These are phyloP conservation scores for Bruchidius siliquastri DNA, from an alignment of 2,888 invertebrate genomes.

Conservation along the genomic window DNA sequence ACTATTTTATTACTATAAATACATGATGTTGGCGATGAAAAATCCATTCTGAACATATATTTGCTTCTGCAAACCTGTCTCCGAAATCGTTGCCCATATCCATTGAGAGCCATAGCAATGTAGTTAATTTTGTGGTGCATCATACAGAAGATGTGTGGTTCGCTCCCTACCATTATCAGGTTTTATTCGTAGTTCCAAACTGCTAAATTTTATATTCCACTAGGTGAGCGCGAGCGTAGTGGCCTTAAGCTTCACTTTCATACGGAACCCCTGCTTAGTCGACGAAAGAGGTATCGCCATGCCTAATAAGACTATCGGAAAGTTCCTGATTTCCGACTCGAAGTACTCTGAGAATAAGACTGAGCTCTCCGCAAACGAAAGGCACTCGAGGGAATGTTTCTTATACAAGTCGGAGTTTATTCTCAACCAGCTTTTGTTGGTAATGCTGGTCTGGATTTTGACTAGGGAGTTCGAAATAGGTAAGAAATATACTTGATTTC, in stretches of 20 bases:
- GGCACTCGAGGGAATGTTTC: slow-evolving; percentile 17
- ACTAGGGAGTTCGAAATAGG: slow-evolving; percentile 93
- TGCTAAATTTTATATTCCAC: no score
- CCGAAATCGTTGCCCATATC: no score
- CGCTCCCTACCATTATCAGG: no score
- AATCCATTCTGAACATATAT: no score
- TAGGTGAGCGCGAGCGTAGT: not conserved
- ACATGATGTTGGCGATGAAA: no score
- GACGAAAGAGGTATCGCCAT: not conserved
- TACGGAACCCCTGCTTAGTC: not conserved
- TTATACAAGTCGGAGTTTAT: slow-evolving; percentile 61
- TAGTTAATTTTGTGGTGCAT: no score
- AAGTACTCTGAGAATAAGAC: not conserved
- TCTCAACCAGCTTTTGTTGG: slow-evolving; percentile 73
- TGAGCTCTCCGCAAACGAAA: not conserved
- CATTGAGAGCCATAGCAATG: no score
- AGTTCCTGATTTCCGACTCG: not conserved
- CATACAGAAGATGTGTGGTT: no score
- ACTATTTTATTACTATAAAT: no score
- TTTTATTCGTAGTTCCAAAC: no score
- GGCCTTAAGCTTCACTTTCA: not conserved
- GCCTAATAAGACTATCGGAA: not conserved
- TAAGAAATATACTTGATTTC: not conserved
- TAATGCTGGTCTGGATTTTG: slow-evolving; percentile 85
- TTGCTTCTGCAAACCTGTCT: no score